phyloP scores from a whole-genome alignment of 2,113 vertebrate genomes.

The Himantopus leucocephalus region DNA sequence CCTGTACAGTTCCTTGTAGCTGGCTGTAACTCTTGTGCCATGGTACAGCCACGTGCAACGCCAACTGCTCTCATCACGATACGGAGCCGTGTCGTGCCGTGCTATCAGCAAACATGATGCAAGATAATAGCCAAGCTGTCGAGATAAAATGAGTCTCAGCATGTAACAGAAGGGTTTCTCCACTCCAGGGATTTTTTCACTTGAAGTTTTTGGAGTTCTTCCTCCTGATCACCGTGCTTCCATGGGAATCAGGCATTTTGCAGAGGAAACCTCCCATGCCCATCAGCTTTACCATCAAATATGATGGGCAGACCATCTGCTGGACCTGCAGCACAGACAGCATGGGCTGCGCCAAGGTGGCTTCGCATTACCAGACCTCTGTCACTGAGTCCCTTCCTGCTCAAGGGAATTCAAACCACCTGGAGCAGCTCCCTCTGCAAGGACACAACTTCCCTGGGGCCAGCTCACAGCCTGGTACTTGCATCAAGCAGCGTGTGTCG shows the following conservation, averaged over 20 bases:
- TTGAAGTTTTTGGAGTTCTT: background rate
- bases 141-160: background rate
- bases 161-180: background rate
- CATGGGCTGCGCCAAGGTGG: background rate
- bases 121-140: background rate
- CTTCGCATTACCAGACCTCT: background rate
- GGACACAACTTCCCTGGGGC: background rate
- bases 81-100: accelerated
- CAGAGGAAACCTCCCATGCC: background rate
- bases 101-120: background rate
- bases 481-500: accelerated
- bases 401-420: background rate
- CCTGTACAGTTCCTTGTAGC: background rate
- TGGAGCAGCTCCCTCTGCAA: background rate
- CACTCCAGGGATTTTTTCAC: background rate
- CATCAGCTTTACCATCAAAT: background rate
- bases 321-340: background rate
- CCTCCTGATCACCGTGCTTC: background rate
- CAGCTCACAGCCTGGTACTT: background rate
- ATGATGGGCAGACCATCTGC: background rate
- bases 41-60: background rate
- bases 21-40: background rate
- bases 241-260: background rate
- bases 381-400: background rate
- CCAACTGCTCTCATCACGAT: background rate